phyloP scores from a whole-genome alignment of 2,888 invertebrate species.

The Pristionchus arcanus region DNA sequence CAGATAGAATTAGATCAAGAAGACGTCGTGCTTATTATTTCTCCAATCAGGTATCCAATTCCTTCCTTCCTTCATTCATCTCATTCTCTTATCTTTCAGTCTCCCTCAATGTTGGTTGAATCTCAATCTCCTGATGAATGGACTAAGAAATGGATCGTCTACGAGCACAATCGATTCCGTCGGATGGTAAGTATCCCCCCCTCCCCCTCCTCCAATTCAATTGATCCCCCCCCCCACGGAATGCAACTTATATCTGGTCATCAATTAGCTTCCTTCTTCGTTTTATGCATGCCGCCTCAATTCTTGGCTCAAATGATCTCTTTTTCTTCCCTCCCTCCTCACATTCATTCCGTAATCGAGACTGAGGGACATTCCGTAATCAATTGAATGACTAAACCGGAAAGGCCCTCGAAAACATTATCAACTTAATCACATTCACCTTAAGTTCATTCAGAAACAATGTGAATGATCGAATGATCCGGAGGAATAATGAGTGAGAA shows the following conservation, averaged over 20 bases:
- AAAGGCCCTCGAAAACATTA: slow-evolving; percentile 36
- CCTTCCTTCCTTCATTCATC: slow-evolving; percentile 12
- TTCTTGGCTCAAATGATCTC: background rate
- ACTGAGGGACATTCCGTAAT: slow-evolving; percentile 41
- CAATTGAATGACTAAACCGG: slow-evolving; percentile 47
- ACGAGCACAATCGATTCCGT: slow-evolving; percentile 77
- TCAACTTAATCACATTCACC: slow-evolving; percentile 22
- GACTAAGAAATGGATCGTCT: slow-evolving; percentile 75
- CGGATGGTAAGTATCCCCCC: slow-evolving; percentile 70
- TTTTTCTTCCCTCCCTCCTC: background rate
- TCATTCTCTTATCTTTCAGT: slow-evolving; percentile 20
- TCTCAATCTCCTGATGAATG: slow-evolving; percentile 75
- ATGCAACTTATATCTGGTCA: slow-evolving; percentile 4
- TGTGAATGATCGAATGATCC: slow-evolving; percentile 22
- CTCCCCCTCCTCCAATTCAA: background rate
- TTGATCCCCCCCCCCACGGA: background rate
- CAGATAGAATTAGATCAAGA: slow-evolving; percentile 2
- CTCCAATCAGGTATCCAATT: slow-evolving; percentile 2
- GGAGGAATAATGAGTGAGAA: background rate
- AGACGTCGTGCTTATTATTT: slow-evolving; percentile 39
- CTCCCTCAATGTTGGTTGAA: slow-evolving; percentile 62
- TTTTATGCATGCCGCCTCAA: background rate
- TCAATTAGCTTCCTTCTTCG: slow-evolving; percentile 28
- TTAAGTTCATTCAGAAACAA: background rate
- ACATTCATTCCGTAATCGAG: slow-evolving; percentile 1